Percentiles rank a stretch among this genome's conserved stretches.
phyloP scores from a whole-genome alignment of 2,888 invertebrate genomes.

The Pyrgus malvae region DNA sequence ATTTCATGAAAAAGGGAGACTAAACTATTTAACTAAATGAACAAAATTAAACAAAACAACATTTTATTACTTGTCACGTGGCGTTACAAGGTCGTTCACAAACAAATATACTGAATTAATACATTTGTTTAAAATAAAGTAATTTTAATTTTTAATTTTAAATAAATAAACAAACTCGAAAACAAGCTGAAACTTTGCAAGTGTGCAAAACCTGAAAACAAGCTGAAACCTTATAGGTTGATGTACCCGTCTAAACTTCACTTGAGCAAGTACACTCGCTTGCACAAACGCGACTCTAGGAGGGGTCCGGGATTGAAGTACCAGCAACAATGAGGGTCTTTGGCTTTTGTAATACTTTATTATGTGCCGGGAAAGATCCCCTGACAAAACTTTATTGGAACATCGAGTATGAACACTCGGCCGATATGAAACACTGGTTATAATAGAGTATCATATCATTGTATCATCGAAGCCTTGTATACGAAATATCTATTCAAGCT shows the following conservation, averaged over 20 bases:
- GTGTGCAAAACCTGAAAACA: no score
- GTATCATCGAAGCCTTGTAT: constrained; percentile 48
- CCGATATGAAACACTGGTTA: constrained; percentile 70
- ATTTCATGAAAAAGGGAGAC: no score
- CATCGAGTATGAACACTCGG: constrained; percentile 73
- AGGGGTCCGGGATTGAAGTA: constrained; percentile 73
- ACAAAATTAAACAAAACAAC: no score
- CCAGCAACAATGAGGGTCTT: constrained; percentile 81
- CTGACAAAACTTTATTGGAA: constrained; percentile 81
- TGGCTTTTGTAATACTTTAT: constrained; percentile 82
- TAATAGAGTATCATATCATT: constrained; percentile 59
- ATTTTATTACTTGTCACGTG: no score
- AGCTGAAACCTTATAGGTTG: no score
- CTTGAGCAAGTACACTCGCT: constrained; percentile 27
- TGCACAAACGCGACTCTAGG: constrained; percentile 45
- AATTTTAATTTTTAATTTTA: no score
- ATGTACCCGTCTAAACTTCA: not conserved
- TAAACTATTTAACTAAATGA: no score
- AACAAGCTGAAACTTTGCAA: no score
- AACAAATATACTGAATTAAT: no score
- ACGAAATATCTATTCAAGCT: constrained; percentile 11
- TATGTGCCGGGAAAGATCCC: constrained; percentile 79
- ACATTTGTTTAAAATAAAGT: no score
- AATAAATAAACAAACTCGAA: no score
- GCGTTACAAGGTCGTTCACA: no score